A percentile compares a stretch with the other conserved stretches of the same genome.
phyloP scores from a whole-genome alignment of 1,140 invertebrate genomes.

The Brachystomella parvula region DNA sequence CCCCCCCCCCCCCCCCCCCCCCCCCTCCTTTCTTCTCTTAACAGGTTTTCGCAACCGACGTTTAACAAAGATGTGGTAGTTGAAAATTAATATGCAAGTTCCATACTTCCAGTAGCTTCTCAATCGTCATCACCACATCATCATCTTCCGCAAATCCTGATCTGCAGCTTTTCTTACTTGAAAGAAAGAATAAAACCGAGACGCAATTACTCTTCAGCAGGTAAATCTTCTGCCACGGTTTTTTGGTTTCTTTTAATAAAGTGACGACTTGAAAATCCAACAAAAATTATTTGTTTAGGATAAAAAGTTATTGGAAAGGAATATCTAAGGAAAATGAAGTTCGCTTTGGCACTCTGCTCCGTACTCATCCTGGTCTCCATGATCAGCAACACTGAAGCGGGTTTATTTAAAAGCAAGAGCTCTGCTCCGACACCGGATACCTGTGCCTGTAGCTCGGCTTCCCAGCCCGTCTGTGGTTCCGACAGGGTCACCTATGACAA shows the following conservation, averaged over 20 bases:
- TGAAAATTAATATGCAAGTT: too few relatives aligned
- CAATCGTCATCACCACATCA: too few relatives aligned
- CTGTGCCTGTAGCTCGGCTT: not conserved
- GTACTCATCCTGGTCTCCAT: too few relatives aligned
- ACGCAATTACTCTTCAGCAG: not conserved
- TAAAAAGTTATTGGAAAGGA: not conserved
- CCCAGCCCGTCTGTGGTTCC: not conserved
- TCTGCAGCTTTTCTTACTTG: too few relatives aligned
- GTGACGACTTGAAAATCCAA: not conserved
- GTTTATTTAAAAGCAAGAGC: not conserved
- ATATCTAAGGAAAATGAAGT: too few relatives aligned
- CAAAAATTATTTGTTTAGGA: not conserved
- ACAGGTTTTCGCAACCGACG: too few relatives aligned
- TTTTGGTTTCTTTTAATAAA: not conserved
- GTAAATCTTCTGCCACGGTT: not conserved
- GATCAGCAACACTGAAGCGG: not conserved
- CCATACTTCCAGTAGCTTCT: too few relatives aligned
- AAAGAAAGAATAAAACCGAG: not conserved
- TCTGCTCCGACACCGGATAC: not conserved
- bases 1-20: too few relatives aligned
- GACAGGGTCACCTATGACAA: not conserved
- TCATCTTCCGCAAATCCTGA: too few relatives aligned
- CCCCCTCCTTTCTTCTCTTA: too few relatives aligned
- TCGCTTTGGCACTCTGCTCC: too few relatives aligned
- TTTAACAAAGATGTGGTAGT: too few relatives aligned